A percentile compares a stretch with the other conserved stretches of the same genome.
Evolutionary conservation across 2,113 vertebrate genomes (phyloP).

Genomic region (Lethenteron camtschaticum): DNA sequence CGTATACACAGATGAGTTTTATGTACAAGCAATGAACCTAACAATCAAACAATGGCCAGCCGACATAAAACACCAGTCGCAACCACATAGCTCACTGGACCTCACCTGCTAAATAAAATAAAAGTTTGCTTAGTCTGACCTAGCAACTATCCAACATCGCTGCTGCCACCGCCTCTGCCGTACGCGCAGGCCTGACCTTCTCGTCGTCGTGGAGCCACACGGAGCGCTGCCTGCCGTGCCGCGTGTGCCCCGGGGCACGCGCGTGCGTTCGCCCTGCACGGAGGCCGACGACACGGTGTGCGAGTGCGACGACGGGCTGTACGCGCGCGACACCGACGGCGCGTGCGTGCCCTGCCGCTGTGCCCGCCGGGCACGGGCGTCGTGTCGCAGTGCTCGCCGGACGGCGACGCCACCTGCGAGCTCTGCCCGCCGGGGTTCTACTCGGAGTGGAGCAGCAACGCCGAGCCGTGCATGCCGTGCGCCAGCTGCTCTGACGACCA

Average conservation of each 20-base stretch:
- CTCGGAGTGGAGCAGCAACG: slow-evolving; percentile 1
- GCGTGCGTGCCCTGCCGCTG: neutral
- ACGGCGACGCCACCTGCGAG: neutral
- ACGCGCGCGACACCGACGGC: neutral
- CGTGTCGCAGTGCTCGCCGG: neutral
- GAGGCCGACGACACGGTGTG: neutral
- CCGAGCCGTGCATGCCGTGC: slow-evolving; percentile 1
- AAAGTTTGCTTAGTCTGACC: no score
- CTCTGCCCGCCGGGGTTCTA: neutral
- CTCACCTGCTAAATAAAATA: no score
- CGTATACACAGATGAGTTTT: no score
- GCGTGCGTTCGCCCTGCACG: slow-evolving; percentile 1
- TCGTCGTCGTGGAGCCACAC: neutral
- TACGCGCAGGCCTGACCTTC: neutral
- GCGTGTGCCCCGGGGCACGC: neutral
- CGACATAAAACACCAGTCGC: no score
- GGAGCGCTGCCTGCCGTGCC: neutral
- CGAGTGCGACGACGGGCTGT: neutral
- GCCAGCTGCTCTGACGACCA: neutral
- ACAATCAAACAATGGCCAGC: no score
- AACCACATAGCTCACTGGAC: no score
- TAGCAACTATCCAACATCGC: no score
- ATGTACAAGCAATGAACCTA: no score
- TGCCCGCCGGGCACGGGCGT: neutral
- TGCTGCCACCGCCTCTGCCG: neutral